Evolutionary conservation across 2,888 invertebrate genomes (phyloP).

Genomic region (Euproctis similis): DNA sequence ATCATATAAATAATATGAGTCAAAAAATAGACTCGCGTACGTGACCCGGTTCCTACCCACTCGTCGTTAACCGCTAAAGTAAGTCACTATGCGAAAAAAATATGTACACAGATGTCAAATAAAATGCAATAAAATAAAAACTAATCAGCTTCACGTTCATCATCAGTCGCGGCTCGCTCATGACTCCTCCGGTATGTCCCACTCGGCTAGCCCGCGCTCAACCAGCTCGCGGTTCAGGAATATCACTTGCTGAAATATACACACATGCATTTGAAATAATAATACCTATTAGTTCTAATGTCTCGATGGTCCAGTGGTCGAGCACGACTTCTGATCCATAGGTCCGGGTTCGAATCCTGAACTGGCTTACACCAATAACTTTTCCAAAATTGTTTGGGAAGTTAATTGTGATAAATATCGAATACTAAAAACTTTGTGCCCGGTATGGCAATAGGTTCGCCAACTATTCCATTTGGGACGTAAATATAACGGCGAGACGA

Average conservation of each 20-base stretch:
- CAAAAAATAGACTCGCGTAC: slow-evolving; percentile 26
- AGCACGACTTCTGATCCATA: no score
- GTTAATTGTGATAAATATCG: no score
- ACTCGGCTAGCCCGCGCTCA: slow-evolving; percentile 87
- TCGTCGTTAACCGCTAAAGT: slow-evolving; percentile 19
- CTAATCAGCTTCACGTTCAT: slow-evolving; percentile 40
- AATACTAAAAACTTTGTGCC: no score
- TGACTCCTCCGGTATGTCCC: slow-evolving; percentile 74
- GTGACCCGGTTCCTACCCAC: slow-evolving; percentile 25
- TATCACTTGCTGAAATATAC: slow-evolving; percentile 80
- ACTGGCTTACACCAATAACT: background rate
- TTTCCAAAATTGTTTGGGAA: no score
- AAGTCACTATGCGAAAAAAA: slow-evolving; percentile 29
- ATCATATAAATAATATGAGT: slow-evolving; percentile 35
- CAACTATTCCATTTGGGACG: no score
- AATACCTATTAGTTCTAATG: no score
- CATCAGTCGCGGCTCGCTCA: slow-evolving; percentile 33
- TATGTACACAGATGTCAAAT: slow-evolving; percentile 46
- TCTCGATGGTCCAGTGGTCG: no score
- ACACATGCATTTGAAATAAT: no score
- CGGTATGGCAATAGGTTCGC: no score
- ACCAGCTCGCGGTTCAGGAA: slow-evolving; percentile 92
- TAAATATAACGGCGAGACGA: no score
- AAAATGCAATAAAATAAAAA: slow-evolving; percentile 58
- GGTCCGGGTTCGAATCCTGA: no score